Evolutionary conservation across 2,113 vertebrate genomes (phyloP).

Genomic region (Poeciliopsis turrubarensis): DNA sequence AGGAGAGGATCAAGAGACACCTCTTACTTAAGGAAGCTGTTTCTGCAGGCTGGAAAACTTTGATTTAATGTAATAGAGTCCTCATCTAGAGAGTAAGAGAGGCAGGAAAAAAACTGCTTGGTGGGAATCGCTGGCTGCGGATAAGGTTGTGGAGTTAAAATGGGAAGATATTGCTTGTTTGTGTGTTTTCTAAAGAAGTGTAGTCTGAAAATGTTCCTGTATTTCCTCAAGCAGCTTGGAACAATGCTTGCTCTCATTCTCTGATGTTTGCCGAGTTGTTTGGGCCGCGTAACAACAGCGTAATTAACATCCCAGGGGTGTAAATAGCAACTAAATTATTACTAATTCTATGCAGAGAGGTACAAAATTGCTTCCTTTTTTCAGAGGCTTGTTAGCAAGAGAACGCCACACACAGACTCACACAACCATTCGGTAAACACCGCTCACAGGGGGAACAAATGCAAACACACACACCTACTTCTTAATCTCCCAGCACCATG

Average conservation of each 20-base stretch:
- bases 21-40: conserved; percentile 67
- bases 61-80: conserved; percentile 70
- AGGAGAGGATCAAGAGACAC: conserved; percentile 68
- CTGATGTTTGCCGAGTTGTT: conserved; percentile 71
- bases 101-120: conserved; percentile 3
- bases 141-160: conserved; percentile 17
- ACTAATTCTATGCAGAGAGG: conserved; percentile 74
- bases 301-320: conserved; percentile 71
- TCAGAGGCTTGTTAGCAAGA: conserved; percentile 58
- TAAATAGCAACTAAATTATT: conserved; percentile 73
- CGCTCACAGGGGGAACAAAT: conserved; percentile 12
- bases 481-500: conserved; percentile 45
- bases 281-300: conserved; percentile 62
- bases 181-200: background rate
- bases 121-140: conserved; percentile 6
- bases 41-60: conserved; percentile 65
- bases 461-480: conserved; percentile 35
- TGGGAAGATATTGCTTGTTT: conserved; percentile 19
- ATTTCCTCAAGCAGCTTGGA: conserved; percentile 41
- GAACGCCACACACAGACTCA: conserved; percentile 17
- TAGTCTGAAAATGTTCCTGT: conserved; percentile 17
- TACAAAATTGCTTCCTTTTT: conserved; percentile 67
- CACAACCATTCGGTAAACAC: conserved; percentile 4
- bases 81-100: conserved; percentile 41
- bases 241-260: conserved; percentile 51